Base-by-base conservation (phyloP, 92 coral and sea anemone genomes). In the Palythoa heliodiscus region DNA sequence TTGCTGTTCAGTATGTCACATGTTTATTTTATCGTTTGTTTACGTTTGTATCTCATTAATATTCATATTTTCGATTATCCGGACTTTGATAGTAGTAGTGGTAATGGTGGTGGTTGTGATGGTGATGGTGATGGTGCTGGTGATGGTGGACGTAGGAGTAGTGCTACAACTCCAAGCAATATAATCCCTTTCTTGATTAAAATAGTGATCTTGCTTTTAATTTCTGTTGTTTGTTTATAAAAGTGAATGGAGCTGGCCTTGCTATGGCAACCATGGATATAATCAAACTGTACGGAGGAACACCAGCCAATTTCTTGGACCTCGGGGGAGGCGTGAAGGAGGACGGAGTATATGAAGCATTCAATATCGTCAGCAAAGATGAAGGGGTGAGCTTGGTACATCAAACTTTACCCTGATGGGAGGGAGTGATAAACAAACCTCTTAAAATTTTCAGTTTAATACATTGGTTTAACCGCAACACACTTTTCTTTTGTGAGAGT, bases 181-280 rank as follows among this genome's bases (percentile, higher is more conserved):
- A 0, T 29, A 29, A 20, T 72, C 43, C 38, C 25, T 16, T 72
- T 39, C 25, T 4, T 17, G 23, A 23, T 7, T 85, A 29, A 29
- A 29, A 29, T 29, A 29, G 35, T 29, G 35, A 29, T 1, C 35
- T 29, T 29, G 0, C 1, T 29, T 29, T 29, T 23, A 63, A 63
- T 63, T 63, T n/a, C 8, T 63, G 11, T n/a, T 48, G 11, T 37
- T 35, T 39, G 20, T 68, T 29, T 70, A 35, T 11, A 12, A 19
- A 52, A 96, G 99, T 96, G 63, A 96, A 96, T 88, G 99, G 99
- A 67, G 99, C 99, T 35, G 99, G 99, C 43, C 87, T 96, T 4
- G 99, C 99, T 14, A 96, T 96, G 99, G 99, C 98, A 73, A 96
- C 99, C 17, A 96, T 96, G 99, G 99, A 96, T 85, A 94, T 94